Base-by-base conservation (phyloP, 2,113 vertebrate genomes). In the Monarcha castaneiventris region DNA sequence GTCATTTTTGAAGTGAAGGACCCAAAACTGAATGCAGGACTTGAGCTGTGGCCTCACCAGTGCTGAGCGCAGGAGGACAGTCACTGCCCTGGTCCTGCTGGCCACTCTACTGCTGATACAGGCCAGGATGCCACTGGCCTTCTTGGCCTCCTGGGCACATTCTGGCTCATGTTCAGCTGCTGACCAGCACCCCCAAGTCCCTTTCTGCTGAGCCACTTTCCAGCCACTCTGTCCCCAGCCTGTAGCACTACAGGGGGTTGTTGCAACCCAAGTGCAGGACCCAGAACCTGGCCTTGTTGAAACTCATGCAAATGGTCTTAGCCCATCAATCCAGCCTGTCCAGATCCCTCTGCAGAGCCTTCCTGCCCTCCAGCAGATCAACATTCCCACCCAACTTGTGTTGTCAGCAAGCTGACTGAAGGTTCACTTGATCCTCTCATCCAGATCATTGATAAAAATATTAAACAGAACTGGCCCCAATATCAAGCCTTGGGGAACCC, bases 351-450 rank as follows among this genome's bases (percentile, higher is more conserved):
- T 48, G 25, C 11, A 83, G 54, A 68, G 11, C 30, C 30, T 54
- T 75, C n/a, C 76, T 35, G 2, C 14, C 41, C 16, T 68, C 30
- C 69, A 61, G n/a, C 25, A 68, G 25, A 75, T 12, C 46, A 54
- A 46, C 13, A 52, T 3, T 67, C 18, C 3, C 37, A 44, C 7
- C 27, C 16, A 68, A 3, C 2, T 16, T 30, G 20, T 61, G 16
- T 4, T 51, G 3, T 26, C 39, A 75, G 16, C 32, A 52, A 30
- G 46, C 30, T 46, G 26, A 46, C 3, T 52, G 52, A 66, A 1
- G 16, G 7, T 30, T 16, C 4, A 0, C 23, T 46, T 10, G 6
- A 67, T 39, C 19, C 16, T 1, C 14, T 37, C 1, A 1, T 51
- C 46, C 37, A 67, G 52, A 59, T 6, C 29, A 3, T 21, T 11